A percentile compares a stretch with the other conserved stretches of the same genome.
Conservation (phyloP, 2,113 vertebrate species). For the Otolemur garnettii region DNA sequence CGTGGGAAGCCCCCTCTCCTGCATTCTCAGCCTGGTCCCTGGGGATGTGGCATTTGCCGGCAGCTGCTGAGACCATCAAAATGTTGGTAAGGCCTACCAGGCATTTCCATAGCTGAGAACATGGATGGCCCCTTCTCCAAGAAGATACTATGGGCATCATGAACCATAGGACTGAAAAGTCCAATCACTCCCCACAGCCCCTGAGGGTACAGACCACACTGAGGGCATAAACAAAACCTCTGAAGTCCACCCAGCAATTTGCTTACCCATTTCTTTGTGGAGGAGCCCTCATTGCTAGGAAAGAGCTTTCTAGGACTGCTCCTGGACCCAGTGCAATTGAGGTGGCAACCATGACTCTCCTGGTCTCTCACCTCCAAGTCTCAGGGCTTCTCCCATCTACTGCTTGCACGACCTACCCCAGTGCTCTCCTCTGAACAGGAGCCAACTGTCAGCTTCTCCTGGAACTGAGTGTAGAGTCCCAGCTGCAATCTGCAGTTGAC, state of each 20-base stretch:
- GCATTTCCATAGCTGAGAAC: background rate
- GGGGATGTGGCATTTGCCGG: background rate
- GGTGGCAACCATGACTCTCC: background rate
- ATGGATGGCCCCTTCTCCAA: background rate
- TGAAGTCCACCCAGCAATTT: background rate
- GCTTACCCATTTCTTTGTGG: background rate
- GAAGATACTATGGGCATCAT: rapidly evolving
- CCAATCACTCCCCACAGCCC: background rate
- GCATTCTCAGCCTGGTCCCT: background rate
- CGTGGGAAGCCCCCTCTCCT: background rate
- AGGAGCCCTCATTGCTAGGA: background rate
- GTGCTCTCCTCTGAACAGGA: background rate
- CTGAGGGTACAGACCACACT: background rate
- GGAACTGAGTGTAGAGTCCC: rapidly evolving
- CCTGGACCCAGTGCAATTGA: background rate
- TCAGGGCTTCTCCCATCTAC: too few relatives aligned
- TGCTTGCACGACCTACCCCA: rapidly evolving
- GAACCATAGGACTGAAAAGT: background rate
- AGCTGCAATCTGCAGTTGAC: rapidly evolving
- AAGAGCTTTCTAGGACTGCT: background rate
- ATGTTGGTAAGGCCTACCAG: background rate
- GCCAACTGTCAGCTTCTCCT: too few relatives aligned
- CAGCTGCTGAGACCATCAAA: background rate
- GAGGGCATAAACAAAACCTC: background rate
- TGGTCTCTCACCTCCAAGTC: background rate